These are phyloP conservation scores for Apostichopus leukothele DNA, from an alignment of 53 echinoderm and acorn worm species.

Conservation along the genomic window DNA sequence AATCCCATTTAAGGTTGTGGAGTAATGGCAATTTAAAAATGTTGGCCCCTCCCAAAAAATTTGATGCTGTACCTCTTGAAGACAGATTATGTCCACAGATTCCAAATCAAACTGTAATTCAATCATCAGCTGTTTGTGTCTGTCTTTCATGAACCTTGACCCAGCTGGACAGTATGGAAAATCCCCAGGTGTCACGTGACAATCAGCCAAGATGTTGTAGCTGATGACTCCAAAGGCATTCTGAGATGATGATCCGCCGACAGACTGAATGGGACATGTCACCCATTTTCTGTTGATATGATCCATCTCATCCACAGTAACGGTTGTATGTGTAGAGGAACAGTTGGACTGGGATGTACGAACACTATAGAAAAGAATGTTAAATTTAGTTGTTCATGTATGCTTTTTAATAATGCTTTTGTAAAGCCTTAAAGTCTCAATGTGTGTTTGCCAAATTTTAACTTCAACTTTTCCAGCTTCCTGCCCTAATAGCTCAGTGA, in stretches of 20 bases:
- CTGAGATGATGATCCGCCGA: not conserved
- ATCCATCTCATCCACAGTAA: not conserved
- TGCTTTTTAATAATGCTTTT: too few relatives aligned
- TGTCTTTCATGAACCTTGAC: conserved; percentile 53
- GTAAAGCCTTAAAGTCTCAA: too few relatives aligned
- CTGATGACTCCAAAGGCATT: conserved; percentile 55
- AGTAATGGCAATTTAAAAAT: too few relatives aligned
- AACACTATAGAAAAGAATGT: too few relatives aligned
- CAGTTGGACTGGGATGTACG: too few relatives aligned
- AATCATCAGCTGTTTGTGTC: conserved; percentile 62
- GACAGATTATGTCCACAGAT: conserved; percentile 71
- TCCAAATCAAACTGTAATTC: conserved; percentile 61
- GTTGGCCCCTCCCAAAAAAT: too few relatives aligned
- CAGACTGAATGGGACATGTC: not conserved
- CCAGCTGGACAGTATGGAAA: conserved; percentile 74
- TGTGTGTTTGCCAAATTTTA: too few relatives aligned
- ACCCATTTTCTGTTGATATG: conserved; percentile 7
- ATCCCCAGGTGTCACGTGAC: conserved; percentile 43
- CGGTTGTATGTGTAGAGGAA: too few relatives aligned
- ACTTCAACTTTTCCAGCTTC: too few relatives aligned
- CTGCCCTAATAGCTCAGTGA: too few relatives aligned
- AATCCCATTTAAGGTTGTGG: too few relatives aligned
- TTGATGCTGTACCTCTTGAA: conserved; percentile 70
- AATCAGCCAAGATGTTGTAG: conserved; percentile 80
- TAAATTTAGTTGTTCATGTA: too few relatives aligned